These are phyloP conservation scores for Anhinga rufa DNA, from an alignment of 2,113 vertebrate genomes.

Conservation along the genomic window DNA sequence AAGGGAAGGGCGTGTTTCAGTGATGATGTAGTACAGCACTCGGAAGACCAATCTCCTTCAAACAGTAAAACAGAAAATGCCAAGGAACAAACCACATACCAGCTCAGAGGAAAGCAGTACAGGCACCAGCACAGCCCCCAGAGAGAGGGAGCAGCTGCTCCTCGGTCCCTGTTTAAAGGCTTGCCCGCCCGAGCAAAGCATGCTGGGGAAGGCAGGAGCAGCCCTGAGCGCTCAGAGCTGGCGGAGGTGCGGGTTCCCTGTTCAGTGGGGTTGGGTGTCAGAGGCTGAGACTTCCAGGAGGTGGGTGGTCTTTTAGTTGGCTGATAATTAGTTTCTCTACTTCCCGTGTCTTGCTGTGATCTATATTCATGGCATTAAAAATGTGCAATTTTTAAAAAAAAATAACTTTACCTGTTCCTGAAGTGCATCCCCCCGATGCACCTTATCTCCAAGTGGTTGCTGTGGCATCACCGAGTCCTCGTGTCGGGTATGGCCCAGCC, in stretches of 20 bases:
- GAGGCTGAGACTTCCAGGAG: background rate
- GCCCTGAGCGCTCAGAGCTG: background rate
- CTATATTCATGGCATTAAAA: background rate
- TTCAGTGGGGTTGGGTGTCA: too few species aligned
- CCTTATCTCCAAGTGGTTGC: background rate
- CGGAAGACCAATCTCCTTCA: background rate
- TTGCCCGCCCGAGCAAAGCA: background rate
- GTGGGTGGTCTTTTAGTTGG: background rate
- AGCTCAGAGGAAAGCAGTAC: background rate
- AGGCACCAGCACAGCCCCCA: rapidly evolving
- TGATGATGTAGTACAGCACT: rapidly evolving
- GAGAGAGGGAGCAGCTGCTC: background rate
- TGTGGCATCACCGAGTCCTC: background rate
- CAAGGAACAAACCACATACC: background rate
- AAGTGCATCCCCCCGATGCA: background rate
- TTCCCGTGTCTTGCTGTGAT: background rate
- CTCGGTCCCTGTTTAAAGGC: background rate
- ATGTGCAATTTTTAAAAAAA: background rate
- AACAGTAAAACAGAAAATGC: background rate
- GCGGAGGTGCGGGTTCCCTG: background rate
- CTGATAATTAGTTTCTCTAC: background rate
- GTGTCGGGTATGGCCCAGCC: background rate
- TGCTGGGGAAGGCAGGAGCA: background rate
- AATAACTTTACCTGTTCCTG: background rate
- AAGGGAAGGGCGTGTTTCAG: background rate